Conservation (phyloP, 2,888 invertebrate species). For the Elegia similella region DNA sequence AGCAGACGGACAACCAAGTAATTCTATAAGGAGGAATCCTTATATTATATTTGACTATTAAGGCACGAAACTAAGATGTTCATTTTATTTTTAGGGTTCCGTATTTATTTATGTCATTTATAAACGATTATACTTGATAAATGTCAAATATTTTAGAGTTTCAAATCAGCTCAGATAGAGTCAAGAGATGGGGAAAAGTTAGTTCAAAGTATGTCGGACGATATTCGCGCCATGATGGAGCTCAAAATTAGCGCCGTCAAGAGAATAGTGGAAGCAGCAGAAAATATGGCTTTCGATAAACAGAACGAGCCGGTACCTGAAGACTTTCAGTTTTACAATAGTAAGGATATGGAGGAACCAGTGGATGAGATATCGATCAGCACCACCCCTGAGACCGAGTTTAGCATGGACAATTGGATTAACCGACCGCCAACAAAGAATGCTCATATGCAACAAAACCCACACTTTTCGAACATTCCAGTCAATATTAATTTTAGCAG, state of each 20-base stretch:
- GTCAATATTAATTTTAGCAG: conserved; percentile 91
- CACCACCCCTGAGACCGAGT: conserved; percentile 79
- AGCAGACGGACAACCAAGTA: too few relatives aligned
- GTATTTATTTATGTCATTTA: not conserved
- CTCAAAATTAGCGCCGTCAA: conserved; percentile 93
- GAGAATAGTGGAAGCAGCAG: conserved; percentile 94
- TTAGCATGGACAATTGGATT: conserved; percentile 75
- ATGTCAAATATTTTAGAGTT: conserved; percentile 79
- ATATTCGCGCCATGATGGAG: conserved; percentile 93
- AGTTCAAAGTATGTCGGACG: conserved; percentile 91
- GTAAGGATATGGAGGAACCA: conserved; percentile 85
- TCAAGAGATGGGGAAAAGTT: conserved; percentile 89
- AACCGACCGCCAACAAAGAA: conserved; percentile 81
- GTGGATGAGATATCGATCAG: conserved; percentile 73
- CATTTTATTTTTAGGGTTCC: too few relatives aligned
- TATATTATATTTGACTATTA: too few relatives aligned
- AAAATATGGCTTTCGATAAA: conserved; percentile 87
- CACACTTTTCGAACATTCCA: conserved; percentile 89
- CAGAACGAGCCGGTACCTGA: conserved; percentile 79
- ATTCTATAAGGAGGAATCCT: too few relatives aligned
- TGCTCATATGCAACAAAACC: conserved; percentile 84
- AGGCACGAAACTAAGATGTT: too few relatives aligned
- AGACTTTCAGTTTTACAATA: conserved; percentile 85
- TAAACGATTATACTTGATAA: not conserved
- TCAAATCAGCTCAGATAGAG: conserved; percentile 88